These are phyloP conservation scores for Metopia argyrocephala DNA, from an alignment of 2,888 invertebrate genomes.

Conservation along the genomic window DNA sequence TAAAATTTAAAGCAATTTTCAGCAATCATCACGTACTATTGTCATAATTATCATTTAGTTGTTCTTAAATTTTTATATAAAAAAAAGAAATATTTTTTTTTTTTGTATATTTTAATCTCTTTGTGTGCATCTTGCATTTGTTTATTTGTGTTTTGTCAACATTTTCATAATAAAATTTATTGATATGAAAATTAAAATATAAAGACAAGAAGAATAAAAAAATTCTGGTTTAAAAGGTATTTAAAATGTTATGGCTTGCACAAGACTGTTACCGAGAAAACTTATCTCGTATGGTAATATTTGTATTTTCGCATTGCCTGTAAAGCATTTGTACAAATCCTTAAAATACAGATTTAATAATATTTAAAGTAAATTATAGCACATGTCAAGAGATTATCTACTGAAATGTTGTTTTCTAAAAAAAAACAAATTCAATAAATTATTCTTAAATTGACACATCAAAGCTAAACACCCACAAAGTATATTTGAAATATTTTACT, in stretches of 20 bases:
- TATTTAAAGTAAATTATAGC: not conserved
- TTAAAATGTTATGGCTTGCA: slow-evolving; percentile 10
- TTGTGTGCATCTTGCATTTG: slow-evolving; percentile 56
- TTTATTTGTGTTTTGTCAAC: slow-evolving; percentile 66
- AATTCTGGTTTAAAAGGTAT: not conserved
- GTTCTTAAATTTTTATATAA: slow-evolving; percentile 61
- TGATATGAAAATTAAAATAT: slow-evolving; percentile 35
- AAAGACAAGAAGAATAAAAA: not conserved
- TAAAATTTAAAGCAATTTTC: slow-evolving; percentile 68
- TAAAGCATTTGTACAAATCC: not conserved
- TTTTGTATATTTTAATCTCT: slow-evolving; percentile 51
- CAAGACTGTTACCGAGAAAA: slow-evolving; percentile 28
- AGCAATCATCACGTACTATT: slow-evolving; percentile 77
- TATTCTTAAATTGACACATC: slow-evolving; percentile 50
- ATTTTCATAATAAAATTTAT: slow-evolving; percentile 64
- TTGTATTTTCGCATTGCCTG: slow-evolving; percentile 22
- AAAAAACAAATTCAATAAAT: slow-evolving; percentile 47
- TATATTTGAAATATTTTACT: not conserved
- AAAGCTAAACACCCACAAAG: slow-evolving; percentile 55
- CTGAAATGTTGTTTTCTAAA: slow-evolving; percentile 20
- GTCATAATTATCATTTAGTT: slow-evolving; percentile 76
- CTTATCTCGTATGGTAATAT: slow-evolving; percentile 8
- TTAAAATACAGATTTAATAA: not conserved
- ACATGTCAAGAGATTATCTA: not conserved
- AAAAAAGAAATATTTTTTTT: not conserved